Conservation (phyloP, 2,888 invertebrate species). For the Nymphalis urticae region DNA sequence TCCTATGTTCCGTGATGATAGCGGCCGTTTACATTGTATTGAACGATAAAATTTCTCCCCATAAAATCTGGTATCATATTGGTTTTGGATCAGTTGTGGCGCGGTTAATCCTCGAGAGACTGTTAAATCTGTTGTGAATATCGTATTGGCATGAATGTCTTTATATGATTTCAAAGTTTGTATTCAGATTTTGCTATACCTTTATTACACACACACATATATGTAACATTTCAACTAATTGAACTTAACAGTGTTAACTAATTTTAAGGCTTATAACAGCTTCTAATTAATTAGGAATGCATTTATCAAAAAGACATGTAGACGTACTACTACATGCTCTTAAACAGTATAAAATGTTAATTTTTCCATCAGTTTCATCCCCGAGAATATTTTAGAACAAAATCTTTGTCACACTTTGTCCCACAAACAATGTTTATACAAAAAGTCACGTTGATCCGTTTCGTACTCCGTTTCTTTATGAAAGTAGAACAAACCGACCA, state of each 20-base stretch:
- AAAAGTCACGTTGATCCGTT: no score
- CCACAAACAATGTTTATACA: no score
- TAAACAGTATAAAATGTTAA: no score
- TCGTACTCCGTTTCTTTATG: no score
- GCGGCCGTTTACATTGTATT: constrained; percentile 44
- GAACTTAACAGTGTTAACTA: neutral
- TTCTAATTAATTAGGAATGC: no score
- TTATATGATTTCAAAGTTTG: neutral
- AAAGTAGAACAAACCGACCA: no score
- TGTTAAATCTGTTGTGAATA: constrained; percentile 33
- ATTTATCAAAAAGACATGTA: no score
- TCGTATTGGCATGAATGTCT: constrained; percentile 20
- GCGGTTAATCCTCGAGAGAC: constrained; percentile 35
- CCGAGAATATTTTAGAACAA: no score
- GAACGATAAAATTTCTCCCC: constrained; percentile 54
- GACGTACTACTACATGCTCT: no score
- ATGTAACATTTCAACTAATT: neutral
- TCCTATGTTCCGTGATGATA: neutral
- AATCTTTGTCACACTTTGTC: no score
- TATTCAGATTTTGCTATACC: neutral
- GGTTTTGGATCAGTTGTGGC: constrained; percentile 31
- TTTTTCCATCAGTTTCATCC: no score
- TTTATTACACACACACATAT: neutral
- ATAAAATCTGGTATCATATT: constrained; percentile 44
- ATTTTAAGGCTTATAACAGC: no score